A percentile compares a stretch with the other conserved stretches of the same genome.
Conservation (phyloP, 2,113 vertebrate genomes). For the Plotosus lineatus region DNA sequence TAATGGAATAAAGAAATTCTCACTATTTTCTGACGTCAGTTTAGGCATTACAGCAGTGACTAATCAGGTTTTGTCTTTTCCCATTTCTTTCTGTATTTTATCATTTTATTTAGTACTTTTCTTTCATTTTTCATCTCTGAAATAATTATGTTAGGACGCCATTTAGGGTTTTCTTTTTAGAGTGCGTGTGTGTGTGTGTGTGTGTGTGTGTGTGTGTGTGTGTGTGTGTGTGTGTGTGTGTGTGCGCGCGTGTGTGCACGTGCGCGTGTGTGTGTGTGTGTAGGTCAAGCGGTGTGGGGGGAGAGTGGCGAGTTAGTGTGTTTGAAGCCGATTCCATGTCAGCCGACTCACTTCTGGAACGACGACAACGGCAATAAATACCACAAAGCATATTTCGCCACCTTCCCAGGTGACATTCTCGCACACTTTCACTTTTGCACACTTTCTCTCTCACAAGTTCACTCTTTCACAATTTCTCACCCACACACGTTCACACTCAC, state of each 20-base stretch:
- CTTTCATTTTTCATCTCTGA: not conserved
- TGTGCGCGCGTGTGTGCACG: slow-evolving; percentile 23
- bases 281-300: slow-evolving; percentile 90
- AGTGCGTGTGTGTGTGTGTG: not conserved
- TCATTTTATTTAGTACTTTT: not conserved
- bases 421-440: not conserved
- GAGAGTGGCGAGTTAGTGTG: slow-evolving; percentile 96
- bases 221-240: not conserved
- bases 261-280: slow-evolving; percentile 37
- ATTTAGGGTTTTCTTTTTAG: no score
- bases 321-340: slow-evolving; percentile 89
- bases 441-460: not conserved
- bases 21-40: not conserved
- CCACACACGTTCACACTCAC: no score
- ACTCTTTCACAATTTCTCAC: not conserved
- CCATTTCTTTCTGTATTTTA: not conserved
- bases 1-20: not conserved
- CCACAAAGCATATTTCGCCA: slow-evolving; percentile 92
- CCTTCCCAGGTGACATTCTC: slow-evolving; percentile 78
- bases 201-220: slow-evolving; percentile 14
- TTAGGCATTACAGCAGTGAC: not conserved
- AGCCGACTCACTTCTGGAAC: slow-evolving; percentile 96
- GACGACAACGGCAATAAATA: slow-evolving; percentile 93
- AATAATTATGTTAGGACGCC: not conserved
- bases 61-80: not conserved